A percentile compares a stretch with the other conserved stretches of the same genome.
These are phyloP conservation scores for Tolmerus cingulatus DNA, from an alignment of 2,888 invertebrate species.

Conservation along the genomic window DNA sequence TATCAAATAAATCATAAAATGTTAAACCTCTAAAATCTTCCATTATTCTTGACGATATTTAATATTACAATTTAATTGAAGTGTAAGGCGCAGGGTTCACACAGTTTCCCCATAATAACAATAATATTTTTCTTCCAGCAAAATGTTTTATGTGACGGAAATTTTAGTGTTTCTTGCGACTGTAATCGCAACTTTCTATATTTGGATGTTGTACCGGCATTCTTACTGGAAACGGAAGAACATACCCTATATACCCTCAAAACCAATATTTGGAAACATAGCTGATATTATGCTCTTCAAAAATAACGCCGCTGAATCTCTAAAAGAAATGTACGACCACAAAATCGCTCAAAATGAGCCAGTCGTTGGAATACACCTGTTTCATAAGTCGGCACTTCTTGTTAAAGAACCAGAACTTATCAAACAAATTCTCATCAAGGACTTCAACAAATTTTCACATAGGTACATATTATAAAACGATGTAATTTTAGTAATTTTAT, in stretches of 20 bases:
- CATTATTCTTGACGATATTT: not conserved
- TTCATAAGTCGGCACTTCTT: conserved; percentile 64
- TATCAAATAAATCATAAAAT: not conserved
- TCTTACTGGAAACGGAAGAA: conserved; percentile 59
- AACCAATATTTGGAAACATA: conserved; percentile 63
- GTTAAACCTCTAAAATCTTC: not conserved
- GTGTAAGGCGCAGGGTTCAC: not conserved
- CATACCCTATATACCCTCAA: conserved; percentile 59
- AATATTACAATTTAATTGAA: not conserved
- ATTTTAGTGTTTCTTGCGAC: not conserved
- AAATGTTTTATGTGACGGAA: not conserved
- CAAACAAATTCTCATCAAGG: conserved; percentile 63
- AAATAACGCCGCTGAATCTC: conserved; percentile 56
- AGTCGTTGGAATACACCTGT: conserved; percentile 60
- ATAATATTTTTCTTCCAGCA: not conserved
- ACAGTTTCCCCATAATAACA: not conserved
- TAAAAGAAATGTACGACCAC: conserved; percentile 60
- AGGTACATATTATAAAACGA: conserved; percentile 52
- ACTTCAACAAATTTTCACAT: conserved; percentile 63
- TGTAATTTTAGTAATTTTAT: too few relatives aligned
- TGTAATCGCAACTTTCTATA: not conserved
- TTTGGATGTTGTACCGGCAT: not conserved
- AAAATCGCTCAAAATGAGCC: conserved; percentile 54
- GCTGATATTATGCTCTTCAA: conserved; percentile 55
- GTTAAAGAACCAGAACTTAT: conserved; percentile 64